phyloP scores from a whole-genome alignment of 2,113 vertebrate species.

The Choloepus hoffmanni region DNA sequence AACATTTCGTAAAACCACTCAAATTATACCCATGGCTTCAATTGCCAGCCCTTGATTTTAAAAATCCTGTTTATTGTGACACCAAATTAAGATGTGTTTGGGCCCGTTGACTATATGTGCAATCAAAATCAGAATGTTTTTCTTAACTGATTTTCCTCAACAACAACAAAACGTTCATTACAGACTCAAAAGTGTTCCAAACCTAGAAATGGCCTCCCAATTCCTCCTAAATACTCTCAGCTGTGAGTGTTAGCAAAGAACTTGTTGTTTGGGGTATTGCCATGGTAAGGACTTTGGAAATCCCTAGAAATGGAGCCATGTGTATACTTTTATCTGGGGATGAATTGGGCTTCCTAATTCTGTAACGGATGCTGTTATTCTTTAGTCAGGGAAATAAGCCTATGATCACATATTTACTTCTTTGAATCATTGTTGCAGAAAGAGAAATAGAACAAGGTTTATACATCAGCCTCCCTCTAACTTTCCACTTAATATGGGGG shows the following conservation, averaged over 20 bases:
- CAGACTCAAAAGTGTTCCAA: constrained; percentile 54
- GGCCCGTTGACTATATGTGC: constrained; percentile 56
- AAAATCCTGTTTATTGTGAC: constrained; percentile 73
- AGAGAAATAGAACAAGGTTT: constrained; percentile 2
- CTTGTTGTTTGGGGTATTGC: neutral
- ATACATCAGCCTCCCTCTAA: neutral
- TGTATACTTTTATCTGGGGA: neutral
- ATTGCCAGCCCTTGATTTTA: constrained; percentile 63
- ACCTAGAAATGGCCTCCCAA: constrained; percentile 13
- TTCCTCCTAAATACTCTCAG: constrained; percentile 68
- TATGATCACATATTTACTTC: constrained; percentile 4
- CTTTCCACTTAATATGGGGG: neutral
- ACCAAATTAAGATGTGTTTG: constrained; percentile 71
- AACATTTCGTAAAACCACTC: constrained; percentile 43
- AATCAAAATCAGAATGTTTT: constrained; percentile 73
- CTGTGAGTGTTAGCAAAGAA: constrained; percentile 25
- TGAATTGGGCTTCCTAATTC: neutral
- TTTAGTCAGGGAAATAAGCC: constrained; percentile 21
- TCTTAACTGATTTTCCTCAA: constrained; percentile 59
- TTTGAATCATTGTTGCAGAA: neutral
- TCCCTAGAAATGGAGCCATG: constrained; percentile 62
- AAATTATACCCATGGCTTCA: constrained; percentile 35
- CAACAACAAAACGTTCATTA: constrained; percentile 73
- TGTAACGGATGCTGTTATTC: constrained; percentile 46
- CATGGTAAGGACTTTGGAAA: constrained; percentile 56